phyloP scores from a whole-genome alignment of 2,888 invertebrate species.

The Druceiella hillmani region DNA sequence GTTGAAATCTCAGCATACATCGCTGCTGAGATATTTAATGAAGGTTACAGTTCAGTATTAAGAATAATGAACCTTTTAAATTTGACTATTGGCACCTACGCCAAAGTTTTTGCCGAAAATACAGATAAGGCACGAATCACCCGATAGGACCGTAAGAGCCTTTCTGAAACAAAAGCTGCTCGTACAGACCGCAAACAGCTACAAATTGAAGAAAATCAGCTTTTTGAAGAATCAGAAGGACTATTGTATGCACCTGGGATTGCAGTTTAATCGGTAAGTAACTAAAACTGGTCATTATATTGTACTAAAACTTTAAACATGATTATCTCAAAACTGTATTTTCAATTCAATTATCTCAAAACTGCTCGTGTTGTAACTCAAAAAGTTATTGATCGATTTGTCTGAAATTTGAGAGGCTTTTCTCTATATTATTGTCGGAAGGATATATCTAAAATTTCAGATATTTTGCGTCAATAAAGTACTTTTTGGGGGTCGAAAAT shows the following conservation, averaged over 20 bases:
- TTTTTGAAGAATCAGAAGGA: slow-evolving; percentile 3
- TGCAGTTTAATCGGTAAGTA: slow-evolving; percentile 4
- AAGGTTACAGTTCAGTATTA: slow-evolving; percentile 1
- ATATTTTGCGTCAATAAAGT: no score
- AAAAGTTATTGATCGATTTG: no score
- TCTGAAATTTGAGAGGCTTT: no score
- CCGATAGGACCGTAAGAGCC: slow-evolving; percentile 5
- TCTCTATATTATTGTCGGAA: no score
- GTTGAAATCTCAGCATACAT: no score
- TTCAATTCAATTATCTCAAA: no score
- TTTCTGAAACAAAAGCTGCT: slow-evolving; percentile 6
- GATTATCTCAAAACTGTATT: no score
- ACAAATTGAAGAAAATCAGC: slow-evolving; percentile 4
- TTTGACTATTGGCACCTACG: slow-evolving; percentile 2
- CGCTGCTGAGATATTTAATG: no score
- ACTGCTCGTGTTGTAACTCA: no score
- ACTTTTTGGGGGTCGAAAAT: no score
- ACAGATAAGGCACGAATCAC: slow-evolving; percentile 4
- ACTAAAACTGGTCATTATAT: slow-evolving; percentile 1
- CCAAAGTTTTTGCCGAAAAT: slow-evolving; percentile 2
- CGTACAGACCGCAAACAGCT: slow-evolving; percentile 4
- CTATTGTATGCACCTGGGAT: slow-evolving; percentile 6
- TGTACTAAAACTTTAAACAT: no score
- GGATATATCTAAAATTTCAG: no score
- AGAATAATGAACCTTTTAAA: slow-evolving; percentile 3